Percentiles rank a stretch among this genome's conserved stretches.
These are phyloP conservation scores for Scomber scombrus DNA, from an alignment of 2,113 vertebrate genomes.

Conservation along the genomic window DNA sequence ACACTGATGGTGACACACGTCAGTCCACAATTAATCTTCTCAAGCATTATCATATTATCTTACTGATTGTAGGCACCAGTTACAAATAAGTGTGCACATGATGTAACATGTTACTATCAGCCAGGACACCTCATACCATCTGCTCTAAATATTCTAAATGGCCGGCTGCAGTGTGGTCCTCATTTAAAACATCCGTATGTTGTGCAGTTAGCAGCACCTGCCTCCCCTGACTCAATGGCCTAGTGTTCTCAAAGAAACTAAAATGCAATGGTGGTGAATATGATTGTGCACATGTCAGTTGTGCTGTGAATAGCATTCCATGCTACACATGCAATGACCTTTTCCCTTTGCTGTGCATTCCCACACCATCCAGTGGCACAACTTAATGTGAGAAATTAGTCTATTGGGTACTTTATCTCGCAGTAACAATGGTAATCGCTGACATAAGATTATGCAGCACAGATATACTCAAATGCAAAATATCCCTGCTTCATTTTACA, in stretches of 20 bases:
- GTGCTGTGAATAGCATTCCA: constrained; percentile 4
- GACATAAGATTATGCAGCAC: constrained; percentile 3
- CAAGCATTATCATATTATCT: not conserved
- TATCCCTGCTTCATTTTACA: not conserved
- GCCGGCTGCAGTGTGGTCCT: constrained; percentile 4
- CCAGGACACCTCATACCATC: not conserved
- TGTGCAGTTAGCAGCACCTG: constrained; percentile 24
- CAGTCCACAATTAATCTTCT: no score
- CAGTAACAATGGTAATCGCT: not conserved
- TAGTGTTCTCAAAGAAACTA: constrained; percentile 1
- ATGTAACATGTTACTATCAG: not conserved
- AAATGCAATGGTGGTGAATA: constrained; percentile 4
- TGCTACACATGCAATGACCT: not conserved
- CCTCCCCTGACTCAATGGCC: not conserved
- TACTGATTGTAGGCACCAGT: not conserved
- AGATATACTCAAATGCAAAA: constrained; percentile 3
- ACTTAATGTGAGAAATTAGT: not conserved
- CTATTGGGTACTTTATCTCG: not conserved
- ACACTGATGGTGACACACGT: no score
- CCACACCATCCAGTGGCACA: not conserved
- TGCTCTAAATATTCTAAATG: constrained; percentile 8
- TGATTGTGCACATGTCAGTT: constrained; percentile 9
- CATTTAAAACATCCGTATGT: constrained; percentile 29
- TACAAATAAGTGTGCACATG: not conserved
- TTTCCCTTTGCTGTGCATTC: not conserved